These are phyloP conservation scores for Pseudomyrmex sp. DNA, from an alignment of 1,140 invertebrate species.

Conservation along the genomic window DNA sequence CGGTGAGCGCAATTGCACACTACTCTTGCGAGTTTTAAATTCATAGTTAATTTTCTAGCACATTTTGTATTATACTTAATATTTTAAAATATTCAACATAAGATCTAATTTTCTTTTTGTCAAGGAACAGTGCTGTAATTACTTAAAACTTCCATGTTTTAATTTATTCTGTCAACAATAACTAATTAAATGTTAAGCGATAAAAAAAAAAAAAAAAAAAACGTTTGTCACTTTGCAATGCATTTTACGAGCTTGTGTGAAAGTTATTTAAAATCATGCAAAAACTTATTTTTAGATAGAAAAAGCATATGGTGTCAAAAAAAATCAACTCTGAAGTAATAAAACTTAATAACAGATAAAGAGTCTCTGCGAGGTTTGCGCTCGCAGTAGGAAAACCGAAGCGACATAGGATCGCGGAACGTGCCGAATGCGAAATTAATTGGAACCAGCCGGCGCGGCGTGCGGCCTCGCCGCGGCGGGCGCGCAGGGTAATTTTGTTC, in stretches of 20 bases:
- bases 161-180: no score
- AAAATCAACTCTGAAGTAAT: no score
- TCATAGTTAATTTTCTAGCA: conserved; percentile 25
- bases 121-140: not conserved
- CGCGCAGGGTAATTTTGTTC: conserved; percentile 82
- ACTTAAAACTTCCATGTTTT: no score
- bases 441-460: conserved; percentile 79
- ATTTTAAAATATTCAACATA: not conserved
- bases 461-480: conserved; percentile 66
- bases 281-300: no score
- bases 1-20: conserved; percentile 7
- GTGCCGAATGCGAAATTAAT: conserved; percentile 82
- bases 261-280: no score
- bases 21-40: conserved; percentile 17
- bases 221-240: no score
- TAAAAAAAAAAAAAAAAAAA: not conserved
- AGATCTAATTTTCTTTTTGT: no score
- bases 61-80: not conserved
- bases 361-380: conserved; percentile 12
- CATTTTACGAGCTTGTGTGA: no score
- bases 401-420: conserved; percentile 61
- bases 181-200: no score
- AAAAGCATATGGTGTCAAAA: no score
- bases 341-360: no score
- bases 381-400: conserved; percentile 16